Evolutionary conservation across 1,140 invertebrate species (phyloP).

Genomic region (Temnothorax longispinosus): DNA sequence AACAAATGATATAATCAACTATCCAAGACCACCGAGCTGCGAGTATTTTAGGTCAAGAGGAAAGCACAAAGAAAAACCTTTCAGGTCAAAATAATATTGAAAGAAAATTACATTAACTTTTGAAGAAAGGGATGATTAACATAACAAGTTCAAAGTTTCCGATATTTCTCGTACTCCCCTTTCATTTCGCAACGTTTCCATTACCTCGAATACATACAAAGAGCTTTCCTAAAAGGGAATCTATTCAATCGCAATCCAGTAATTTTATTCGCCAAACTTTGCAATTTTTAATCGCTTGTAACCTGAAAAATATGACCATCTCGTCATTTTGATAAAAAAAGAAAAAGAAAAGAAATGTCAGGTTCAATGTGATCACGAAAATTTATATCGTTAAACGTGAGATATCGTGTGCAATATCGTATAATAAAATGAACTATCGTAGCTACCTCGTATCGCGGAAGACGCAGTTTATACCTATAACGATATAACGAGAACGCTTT

Average conservation of each 20-base stretch:
- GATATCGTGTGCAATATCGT: too few relatives aligned
- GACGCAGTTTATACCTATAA: too few relatives aligned
- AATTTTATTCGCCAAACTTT: background rate
- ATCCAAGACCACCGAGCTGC: background rate
- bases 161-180: background rate
- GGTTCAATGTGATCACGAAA: background rate
- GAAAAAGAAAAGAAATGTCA: background rate
- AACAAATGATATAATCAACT: slow-evolving; percentile 22
- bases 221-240: background rate
- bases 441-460: too few relatives aligned
- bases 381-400: background rate
- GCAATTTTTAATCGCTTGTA: background rate
- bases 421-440: background rate
- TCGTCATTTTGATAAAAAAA: background rate
- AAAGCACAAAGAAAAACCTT: slow-evolving; percentile 23
- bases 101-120: slow-evolving; percentile 43
- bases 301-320: background rate
- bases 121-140: slow-evolving; percentile 11
- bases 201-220: background rate
- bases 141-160: slow-evolving; percentile 37
- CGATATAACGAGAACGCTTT: background rate
- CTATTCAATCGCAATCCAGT: background rate
- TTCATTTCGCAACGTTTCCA: background rate
- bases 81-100: slow-evolving; percentile 43
- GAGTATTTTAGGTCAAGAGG: background rate